phyloP scores from a whole-genome alignment of 1,140 invertebrate species.

The Diabrotica undecimpunctata region DNA sequence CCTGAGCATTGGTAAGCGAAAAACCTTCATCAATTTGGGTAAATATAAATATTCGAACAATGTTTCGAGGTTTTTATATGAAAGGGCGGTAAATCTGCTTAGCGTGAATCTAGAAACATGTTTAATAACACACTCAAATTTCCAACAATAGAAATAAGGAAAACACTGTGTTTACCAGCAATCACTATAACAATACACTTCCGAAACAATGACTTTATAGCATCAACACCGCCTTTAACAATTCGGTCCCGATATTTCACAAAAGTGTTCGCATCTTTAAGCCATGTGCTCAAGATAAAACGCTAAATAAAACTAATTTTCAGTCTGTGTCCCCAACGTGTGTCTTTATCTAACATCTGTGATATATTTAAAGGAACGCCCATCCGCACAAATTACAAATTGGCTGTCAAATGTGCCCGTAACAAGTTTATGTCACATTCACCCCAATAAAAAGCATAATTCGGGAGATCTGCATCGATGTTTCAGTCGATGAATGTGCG shows the following conservation, averaged over 20 bases:
- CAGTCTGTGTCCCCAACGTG: background rate
- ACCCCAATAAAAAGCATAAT: background rate
- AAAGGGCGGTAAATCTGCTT: no score
- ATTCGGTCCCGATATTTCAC: background rate
- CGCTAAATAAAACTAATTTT: conserved; percentile 12
- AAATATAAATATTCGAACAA: no score
- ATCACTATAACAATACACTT: background rate
- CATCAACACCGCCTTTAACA: no score
- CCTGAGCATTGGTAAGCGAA: no score
- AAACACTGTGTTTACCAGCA: background rate
- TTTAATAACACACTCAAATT: background rate
- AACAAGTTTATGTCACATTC: conserved; percentile 7
- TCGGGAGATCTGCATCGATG: background rate
- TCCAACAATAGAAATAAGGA: background rate
- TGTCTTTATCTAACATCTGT: conserved; percentile 11
- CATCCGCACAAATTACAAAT: conserved; percentile 10
- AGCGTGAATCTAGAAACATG: background rate
- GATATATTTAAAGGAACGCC: conserved; percentile 12
- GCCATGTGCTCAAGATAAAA: conserved; percentile 6
- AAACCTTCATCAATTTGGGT: no score
- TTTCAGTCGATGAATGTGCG: background rate
- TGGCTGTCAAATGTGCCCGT: conserved; percentile 6
- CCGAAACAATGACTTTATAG: background rate
- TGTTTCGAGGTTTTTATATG: no score
- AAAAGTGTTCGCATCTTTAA: background rate